Base-by-base conservation (phyloP, 2,888 invertebrate genomes). In the Achlya flavicornis region DNA sequence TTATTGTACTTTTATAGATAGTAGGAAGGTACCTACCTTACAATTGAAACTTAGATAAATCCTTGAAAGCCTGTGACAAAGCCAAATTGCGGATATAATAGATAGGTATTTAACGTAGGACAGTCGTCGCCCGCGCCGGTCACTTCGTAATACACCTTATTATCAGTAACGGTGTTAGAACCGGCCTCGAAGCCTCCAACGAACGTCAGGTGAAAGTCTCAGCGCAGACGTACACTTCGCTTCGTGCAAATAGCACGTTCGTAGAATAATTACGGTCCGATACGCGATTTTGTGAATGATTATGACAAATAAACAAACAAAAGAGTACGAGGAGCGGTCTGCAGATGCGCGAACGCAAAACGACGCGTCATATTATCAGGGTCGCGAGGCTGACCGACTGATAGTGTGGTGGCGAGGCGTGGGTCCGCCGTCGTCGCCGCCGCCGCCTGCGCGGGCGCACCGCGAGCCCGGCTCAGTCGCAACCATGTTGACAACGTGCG, bases 151-250 rank as follows among this genome's bases (percentile, higher is more conserved):
- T 80, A 85, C 78, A 82, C 72, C 81, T 79, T 82, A 88, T 84
- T 90, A 91, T 90, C 90, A 87, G 84, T 87, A 91, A 88, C 90
- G 88, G 90, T 89, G 88, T 82, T 81, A 82, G 84, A 86, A 86
- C 88, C 87, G 89, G 89, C 89, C 88, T 81, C 84, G 76, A 70
- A 83, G 86, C 80, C 86, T 85, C 81, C 82, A 81, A 74, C 84
- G 78, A 83, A 81, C 82, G 85, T 72, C 83, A 75, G 86, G 92
- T 92, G 93, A 93, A 93, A 93, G 93, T 92, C 85, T 78, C 86
- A 82, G 87, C 84, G 84, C 90, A 93, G 91, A 92, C 90, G 89
- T 85, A 86, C 81, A 83, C 78, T 75, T 77, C 79, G 80, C 83
- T 76, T 84, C 87, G 81, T 85, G 82, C 80, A 77, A 86, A 77